Evolutionary conservation across 2,113 vertebrate genomes (phyloP), one percentile per base, ranked within the genome.

Genomic region (Petrocephalus zakoni): DNA sequence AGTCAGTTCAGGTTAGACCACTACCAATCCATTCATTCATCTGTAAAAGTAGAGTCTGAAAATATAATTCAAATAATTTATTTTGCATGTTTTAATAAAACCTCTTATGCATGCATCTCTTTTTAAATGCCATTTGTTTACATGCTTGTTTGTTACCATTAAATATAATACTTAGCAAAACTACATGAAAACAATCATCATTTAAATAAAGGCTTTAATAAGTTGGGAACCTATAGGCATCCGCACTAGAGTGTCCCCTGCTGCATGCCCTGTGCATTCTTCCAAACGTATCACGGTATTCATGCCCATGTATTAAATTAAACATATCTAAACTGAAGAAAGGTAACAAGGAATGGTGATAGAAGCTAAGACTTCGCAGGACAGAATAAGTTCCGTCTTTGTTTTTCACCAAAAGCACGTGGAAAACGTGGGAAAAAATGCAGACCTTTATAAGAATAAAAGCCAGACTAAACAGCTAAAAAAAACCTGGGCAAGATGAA

Each of bases 341-440:
- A 75, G 29, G 86, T 9, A n/a, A 87, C 29, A 88, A 91, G 90
- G 78, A 56, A 89, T 83, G 9, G 10, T 64, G 89, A 91, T 89
- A 88, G 87, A 46, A 83, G 72, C 78, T 75, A 75, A 6, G 29
- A 37, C 68, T 37, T 87, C 25, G 56, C 10, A 88, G 89, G 49
- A 91, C 91, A 90, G 91, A 93, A 91, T 89, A 90, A 90, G 89
- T 78, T 85, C 64, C 47, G 37, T 37, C 68, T 78, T 78, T 37
- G 72, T 78, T 93, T 93, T 91, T 86, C 82, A 52, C 82, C 22
- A 85, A 52, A 85, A 85, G 46, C 21, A 51, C n/a, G 49, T 17
- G 22, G 15, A 52, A 75, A 52, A n/a, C n/a, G n/a, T n/a, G n/a
- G n/a, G n/a, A n/a, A 52, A 52, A 6, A 17, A 29, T n/a, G 3